Conservation (phyloP, 53 echinoderm and acorn worm species). For the Temnopleurus reevesii region DNA sequence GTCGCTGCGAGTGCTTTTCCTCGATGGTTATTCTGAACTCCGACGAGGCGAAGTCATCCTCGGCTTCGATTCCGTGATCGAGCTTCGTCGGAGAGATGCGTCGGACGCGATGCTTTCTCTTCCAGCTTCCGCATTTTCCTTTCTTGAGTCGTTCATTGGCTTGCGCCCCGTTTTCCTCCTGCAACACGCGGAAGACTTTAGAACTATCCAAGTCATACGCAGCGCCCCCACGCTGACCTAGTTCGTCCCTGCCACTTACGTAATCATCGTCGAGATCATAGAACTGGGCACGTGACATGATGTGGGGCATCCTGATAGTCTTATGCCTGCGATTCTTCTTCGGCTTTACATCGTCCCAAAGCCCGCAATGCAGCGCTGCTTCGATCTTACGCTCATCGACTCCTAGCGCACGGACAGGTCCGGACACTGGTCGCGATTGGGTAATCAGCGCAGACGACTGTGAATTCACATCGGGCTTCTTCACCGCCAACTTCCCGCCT, state of each 20-base stretch:
- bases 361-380: conserved; percentile 59
- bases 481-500: not conserved
- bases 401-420: conserved; percentile 8
- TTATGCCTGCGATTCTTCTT: not conserved
- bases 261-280: conserved; percentile 30
- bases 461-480: not conserved
- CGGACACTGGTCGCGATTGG: not conserved
- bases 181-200: conserved; percentile 24
- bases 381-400: conserved; percentile 53
- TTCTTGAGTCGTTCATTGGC: conserved; percentile 10
- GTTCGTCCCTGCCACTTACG: not conserved
- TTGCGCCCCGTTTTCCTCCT: conserved; percentile 23
- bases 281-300: conserved; percentile 10
- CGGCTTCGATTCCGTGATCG: not conserved
- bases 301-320: not conserved
- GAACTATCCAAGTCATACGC: not conserved
- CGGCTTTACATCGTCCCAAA: not conserved
- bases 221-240: not conserved
- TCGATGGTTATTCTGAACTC: not conserved
- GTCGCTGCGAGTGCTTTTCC: not conserved
- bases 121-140: conserved; percentile 17
- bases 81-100: not conserved
- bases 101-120: not conserved
- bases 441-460: not conserved
- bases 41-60: not conserved